A percentile compares a stretch with the other conserved stretches of the same genome.
phyloP scores from a whole-genome alignment of 2,113 vertebrate genomes.

The Meleagris gallopavo region DNA sequence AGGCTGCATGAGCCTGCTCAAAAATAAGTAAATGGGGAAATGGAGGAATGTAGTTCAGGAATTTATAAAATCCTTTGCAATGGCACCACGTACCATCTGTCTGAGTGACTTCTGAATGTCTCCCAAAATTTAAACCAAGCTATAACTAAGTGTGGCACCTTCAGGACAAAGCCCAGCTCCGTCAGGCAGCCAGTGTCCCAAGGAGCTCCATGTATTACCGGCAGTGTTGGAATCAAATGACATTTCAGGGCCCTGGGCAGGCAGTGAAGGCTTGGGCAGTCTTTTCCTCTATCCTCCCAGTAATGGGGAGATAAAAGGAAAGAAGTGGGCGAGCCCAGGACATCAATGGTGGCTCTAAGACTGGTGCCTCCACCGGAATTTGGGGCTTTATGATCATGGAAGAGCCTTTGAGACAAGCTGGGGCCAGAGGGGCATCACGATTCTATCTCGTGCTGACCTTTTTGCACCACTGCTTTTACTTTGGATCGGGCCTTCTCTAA shows the following conservation, averaged over 20 bases:
- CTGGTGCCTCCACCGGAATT: background rate
- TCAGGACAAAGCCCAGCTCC: background rate
- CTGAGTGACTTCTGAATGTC: background rate
- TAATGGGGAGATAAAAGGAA: background rate
- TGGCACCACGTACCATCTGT: background rate
- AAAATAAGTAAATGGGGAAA: background rate
- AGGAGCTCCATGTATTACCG: no score
- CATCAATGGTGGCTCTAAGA: background rate
- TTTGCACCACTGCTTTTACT: background rate
- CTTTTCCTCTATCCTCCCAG: background rate
- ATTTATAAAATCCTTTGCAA: background rate
- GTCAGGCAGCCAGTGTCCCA: background rate
- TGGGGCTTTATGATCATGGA: background rate
- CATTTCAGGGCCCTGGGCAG: background rate
- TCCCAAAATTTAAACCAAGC: background rate
- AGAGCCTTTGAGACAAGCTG: background rate
- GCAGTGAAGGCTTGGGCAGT: background rate
- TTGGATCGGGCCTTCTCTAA: background rate
- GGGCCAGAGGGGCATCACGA: background rate
- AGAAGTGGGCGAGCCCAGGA: background rate
- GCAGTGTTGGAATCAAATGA: background rate
- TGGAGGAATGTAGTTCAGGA: background rate
- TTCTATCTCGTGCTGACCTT: background rate
- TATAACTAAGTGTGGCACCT: rapidly evolving
- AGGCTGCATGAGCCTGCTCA: background rate